A percentile compares a stretch with the other conserved stretches of the same genome.
Evolutionary conservation across 1,140 invertebrate genomes (phyloP).

Genomic region (Ephestia elutella): DNA sequence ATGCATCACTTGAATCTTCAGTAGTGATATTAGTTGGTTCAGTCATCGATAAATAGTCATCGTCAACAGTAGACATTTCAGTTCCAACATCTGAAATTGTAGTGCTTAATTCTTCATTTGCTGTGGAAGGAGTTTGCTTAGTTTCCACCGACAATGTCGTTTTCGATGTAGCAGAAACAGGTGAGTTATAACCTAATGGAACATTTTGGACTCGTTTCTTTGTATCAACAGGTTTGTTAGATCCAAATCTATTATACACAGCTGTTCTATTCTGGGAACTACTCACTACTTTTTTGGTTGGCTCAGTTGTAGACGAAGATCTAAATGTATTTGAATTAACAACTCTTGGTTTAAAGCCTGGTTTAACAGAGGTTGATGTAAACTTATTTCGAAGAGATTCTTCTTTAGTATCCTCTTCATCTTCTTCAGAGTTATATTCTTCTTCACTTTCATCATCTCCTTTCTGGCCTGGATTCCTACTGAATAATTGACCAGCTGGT

Average conservation of each 20-base stretch:
- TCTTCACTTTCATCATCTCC: slow-evolving; percentile 53
- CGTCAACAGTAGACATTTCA: slow-evolving; percentile 18
- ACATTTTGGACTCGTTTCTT: slow-evolving; percentile 67
- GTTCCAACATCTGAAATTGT: slow-evolving; percentile 12
- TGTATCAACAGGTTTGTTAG: slow-evolving; percentile 45
- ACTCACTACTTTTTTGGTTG: slow-evolving; percentile 36
- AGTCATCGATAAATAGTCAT: slow-evolving; percentile 50
- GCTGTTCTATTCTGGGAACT: slow-evolving; percentile 49
- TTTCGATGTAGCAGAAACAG: slow-evolving; percentile 20
- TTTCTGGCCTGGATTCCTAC: slow-evolving; percentile 47
- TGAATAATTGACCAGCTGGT: slow-evolving; percentile 60
- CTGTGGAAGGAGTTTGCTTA: slow-evolving; percentile 34
- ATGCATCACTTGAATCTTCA: slow-evolving; percentile 20
- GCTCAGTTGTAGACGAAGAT: slow-evolving; percentile 54
- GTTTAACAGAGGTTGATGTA: slow-evolving; percentile 42
- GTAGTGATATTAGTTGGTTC: slow-evolving; percentile 28
- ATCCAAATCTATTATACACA: slow-evolving; percentile 41
- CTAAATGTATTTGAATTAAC: slow-evolving; percentile 66
- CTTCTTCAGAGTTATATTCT: slow-evolving; percentile 45
- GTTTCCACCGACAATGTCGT: slow-evolving; percentile 15
- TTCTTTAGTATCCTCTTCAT: slow-evolving; percentile 43
- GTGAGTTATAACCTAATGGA: slow-evolving; percentile 48
- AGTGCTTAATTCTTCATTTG: slow-evolving; percentile 22
- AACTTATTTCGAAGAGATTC: slow-evolving; percentile 30
- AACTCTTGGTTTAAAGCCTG: slow-evolving; percentile 49